Conservation (phyloP, 1,140 invertebrate genomes). For the Caenorhabditis brenneri region DNA sequence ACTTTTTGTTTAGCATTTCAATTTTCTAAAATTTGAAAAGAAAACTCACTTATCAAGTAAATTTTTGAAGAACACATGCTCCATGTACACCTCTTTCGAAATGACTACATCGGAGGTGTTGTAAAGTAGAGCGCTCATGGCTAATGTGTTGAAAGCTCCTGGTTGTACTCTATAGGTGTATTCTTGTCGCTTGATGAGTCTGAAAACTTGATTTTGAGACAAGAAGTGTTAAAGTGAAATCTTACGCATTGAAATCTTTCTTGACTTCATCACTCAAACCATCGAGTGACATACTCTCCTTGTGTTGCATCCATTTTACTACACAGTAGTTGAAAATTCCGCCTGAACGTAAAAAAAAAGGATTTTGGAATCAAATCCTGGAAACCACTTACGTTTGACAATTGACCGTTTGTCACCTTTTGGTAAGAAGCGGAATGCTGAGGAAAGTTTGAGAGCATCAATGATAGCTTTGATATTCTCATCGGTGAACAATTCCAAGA, state of each 20-base stretch:
- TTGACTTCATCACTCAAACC: neutral
- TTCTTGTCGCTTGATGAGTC: slow-evolving; percentile 1
- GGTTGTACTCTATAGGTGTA: slow-evolving; percentile 20
- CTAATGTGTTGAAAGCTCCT: slow-evolving; percentile 9
- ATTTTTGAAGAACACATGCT: slow-evolving; percentile 3
- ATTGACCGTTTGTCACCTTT: neutral
- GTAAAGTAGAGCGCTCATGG: neutral
- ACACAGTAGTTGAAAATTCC: slow-evolving; percentile 15
- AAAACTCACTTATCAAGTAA: slow-evolving; percentile 13
- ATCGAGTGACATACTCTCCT: slow-evolving; percentile 1
- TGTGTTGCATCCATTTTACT: slow-evolving; percentile 22
- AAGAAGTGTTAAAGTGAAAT: neutral
- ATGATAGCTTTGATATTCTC: neutral
- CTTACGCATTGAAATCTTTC: slow-evolving; percentile 2
- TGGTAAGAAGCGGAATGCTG: neutral
- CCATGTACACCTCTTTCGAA: slow-evolving; percentile 1
- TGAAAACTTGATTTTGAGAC: neutral
- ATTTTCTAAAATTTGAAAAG: neutral
- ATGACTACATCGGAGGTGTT: neutral
- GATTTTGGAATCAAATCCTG: neutral
- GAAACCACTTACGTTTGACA: neutral
- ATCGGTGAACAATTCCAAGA: neutral
- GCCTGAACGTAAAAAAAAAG: neutral
- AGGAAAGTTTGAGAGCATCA: neutral
- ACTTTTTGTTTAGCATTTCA: neutral